Evolutionary conservation across 37 sponge, comb jelly and placozoan species (phyloP).

Genomic region (Geodia barretti): DNA sequence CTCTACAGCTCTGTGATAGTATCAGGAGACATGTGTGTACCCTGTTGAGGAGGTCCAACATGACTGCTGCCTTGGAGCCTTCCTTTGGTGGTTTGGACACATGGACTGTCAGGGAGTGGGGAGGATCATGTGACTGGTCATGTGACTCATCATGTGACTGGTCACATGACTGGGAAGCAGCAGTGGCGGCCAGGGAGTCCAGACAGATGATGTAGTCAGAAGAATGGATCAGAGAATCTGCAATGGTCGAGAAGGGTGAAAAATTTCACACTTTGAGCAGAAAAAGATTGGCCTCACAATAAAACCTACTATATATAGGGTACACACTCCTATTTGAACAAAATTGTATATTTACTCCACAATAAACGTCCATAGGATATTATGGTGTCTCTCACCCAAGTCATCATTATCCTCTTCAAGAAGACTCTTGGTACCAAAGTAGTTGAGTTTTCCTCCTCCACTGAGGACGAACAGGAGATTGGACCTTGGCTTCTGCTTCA

Average conservation of each 20-base stretch:
- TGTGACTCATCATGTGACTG: too few relatives aligned
- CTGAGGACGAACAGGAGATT: slow-evolving; percentile 84
- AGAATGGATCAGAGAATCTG: slow-evolving; percentile 39
- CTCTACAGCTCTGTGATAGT: too few relatives aligned
- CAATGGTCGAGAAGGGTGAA: background rate
- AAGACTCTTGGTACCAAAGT: slow-evolving; percentile 83
- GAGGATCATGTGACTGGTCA: background rate
- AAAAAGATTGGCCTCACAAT: too few relatives aligned
- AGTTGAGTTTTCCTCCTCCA: slow-evolving; percentile 89
- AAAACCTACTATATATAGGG: too few relatives aligned
- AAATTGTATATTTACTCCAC: too few relatives aligned
- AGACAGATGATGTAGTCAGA: slow-evolving; percentile 91
- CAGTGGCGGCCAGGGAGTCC: slow-evolving; percentile 61
- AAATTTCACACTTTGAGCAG: background rate
- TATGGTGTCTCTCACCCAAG: slow-evolving; percentile 16
- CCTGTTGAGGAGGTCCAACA: slow-evolving; percentile 45
- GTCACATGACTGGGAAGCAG: background rate
- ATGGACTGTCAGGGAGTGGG: slow-evolving; percentile 45
- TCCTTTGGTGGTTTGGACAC: slow-evolving; percentile 91
- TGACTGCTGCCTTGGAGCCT: slow-evolving; percentile 45
- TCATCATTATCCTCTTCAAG: slow-evolving; percentile 74
- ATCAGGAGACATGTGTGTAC: too few relatives aligned
- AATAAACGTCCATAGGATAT: too few relatives aligned
- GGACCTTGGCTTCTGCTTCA: slow-evolving; percentile 56
- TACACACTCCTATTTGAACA: too few relatives aligned